Evolutionary conservation across 2,113 vertebrate species (phyloP), one percentile per base, ranked within the genome.

Genomic region (Lamprologus speciosus): DNA sequence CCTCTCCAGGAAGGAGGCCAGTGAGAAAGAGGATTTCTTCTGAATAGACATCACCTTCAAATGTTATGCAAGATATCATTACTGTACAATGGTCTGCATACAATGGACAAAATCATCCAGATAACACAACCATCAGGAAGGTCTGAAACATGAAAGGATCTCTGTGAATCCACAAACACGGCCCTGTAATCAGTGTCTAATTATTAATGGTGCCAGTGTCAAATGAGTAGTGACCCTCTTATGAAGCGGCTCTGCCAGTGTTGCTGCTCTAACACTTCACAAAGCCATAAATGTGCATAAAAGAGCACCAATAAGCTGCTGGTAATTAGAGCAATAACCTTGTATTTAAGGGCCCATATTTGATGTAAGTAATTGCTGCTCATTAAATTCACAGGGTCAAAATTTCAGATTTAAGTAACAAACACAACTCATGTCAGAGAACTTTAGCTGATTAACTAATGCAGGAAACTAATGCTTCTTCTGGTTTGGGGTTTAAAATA

Each of bases 1-100:
- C 92, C 96, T 97, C 93, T 99, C 99, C 91, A 99, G 96, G 96
- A 99, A 99, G 3, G 99, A 99, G 63, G 98, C 97, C 73, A 99
- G 96, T 14, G 99, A 99, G 92, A 99, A 99, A 1, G 97, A 97
- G 0, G 97, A 96, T 85, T 99, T 99, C 95, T 99, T 99, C 96
- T 98, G 98, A 89, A 99, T 96, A 42, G 98, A 98, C 82, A 98
- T 97, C 92, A 98, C 98, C 96, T 99, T 97, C 85, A 98, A 82
- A 80, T 17, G 83, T 57, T 3, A 26, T 60, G 81, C 7, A 79
- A 55, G 2, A 87, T 8, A 54, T 47, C 4, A 42, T 80, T 58
- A 58, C 5, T 42, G 19, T 19, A 50, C 33, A 45, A 50, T 16
- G 7, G 13, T 33, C 26, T n/a, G 28, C 55, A 47, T 14, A 45